These are phyloP conservation scores for Cheirogaleus medius DNA, from an alignment of 2,113 vertebrate species.

Conservation along the genomic window DNA sequence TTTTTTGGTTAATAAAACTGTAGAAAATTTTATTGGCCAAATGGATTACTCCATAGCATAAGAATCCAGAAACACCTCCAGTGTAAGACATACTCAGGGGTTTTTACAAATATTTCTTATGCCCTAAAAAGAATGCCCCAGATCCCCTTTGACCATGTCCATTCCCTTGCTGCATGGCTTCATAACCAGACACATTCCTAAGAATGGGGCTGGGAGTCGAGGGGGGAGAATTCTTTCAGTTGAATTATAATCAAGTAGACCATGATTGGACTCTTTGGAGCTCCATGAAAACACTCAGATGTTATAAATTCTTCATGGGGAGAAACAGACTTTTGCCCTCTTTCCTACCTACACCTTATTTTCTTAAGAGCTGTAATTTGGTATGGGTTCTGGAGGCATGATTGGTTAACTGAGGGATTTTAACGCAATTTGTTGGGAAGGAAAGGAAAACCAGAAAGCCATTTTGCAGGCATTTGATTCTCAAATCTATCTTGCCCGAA, in stretches of 20 bases:
- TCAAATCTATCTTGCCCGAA: neutral
- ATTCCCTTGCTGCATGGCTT: neutral
- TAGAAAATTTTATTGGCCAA: neutral
- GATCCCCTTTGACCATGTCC: neutral
- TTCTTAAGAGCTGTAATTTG: conserved; percentile 29
- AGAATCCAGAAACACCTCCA: neutral
- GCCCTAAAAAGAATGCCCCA: neutral
- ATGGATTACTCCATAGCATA: neutral
- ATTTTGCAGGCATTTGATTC: conserved; percentile 21
- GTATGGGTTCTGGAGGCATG: neutral
- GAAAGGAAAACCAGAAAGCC: conserved; percentile 20
- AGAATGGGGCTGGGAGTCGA: neutral
- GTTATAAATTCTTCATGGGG: neutral
- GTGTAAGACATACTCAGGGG: neutral
- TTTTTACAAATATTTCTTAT: neutral
- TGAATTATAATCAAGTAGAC: neutral
- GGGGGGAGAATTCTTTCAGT: neutral
- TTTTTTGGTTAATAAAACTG: neutral
- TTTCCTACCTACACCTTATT: neutral
- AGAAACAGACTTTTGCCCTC: neutral
- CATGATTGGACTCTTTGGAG: neutral
- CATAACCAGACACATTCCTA: too few species aligned
- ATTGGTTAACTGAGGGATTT: neutral
- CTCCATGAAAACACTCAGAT: neutral
- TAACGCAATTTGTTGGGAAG: conserved; percentile 33